Evolutionary conservation across 2,797 vertebrate genomes (phyloP).

Genomic region (Melanogrammus aeglefinus): DNA sequence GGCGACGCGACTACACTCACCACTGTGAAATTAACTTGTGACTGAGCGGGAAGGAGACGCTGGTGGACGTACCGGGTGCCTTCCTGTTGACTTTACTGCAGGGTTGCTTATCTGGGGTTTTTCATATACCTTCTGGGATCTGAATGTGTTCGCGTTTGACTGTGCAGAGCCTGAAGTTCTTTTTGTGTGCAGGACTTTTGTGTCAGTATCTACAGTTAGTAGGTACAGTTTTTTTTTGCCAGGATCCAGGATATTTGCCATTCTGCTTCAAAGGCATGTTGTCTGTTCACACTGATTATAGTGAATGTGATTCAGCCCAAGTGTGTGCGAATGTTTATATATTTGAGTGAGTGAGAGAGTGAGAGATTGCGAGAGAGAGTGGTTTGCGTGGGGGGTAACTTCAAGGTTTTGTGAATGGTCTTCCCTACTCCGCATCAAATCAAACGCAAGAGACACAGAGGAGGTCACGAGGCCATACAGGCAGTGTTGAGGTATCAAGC

Average conservation of each 20-base stretch:
- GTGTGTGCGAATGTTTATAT: neutral
- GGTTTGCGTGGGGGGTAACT: neutral
- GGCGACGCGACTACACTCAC: neutral
- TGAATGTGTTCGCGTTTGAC: neutral
- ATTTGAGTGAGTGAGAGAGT: neutral
- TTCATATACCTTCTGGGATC: neutral
- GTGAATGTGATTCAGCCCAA: neutral
- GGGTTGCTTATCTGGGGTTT: neutral
- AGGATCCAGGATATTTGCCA: neutral
- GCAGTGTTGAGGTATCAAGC: neutral
- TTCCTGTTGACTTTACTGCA: neutral
- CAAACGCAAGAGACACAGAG: neutral
- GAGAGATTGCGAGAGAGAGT: neutral
- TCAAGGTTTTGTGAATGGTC: neutral
- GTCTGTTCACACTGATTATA: neutral
- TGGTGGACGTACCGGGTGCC: neutral
- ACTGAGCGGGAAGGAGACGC: neutral
- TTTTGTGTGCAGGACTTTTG: constrained; percentile 1
- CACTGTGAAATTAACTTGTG: neutral
- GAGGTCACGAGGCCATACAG: neutral
- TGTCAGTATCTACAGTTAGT: neutral
- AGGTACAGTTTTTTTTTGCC: neutral
- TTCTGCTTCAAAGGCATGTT: constrained; percentile 16
- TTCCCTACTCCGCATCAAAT: neutral
- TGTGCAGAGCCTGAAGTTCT: neutral